Percentiles rank a stretch among this genome's conserved stretches.
These are phyloP conservation scores for Scaptomyza cyrtandrae DNA, from an alignment of 2,888 invertebrate species.

Conservation along the genomic window DNA sequence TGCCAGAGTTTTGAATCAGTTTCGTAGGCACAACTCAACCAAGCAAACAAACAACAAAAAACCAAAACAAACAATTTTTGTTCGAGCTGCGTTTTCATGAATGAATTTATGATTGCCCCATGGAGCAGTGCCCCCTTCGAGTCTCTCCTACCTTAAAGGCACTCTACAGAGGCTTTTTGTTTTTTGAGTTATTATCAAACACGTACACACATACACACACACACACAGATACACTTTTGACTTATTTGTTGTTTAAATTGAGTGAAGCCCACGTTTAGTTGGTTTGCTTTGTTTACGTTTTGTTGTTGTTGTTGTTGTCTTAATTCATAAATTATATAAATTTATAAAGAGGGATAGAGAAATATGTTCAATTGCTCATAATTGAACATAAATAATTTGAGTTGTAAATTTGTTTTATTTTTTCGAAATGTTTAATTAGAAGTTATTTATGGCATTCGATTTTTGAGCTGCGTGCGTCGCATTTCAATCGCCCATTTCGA, in stretches of 20 bases:
- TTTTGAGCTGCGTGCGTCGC: conserved; percentile 60
- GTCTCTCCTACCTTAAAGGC: not conserved
- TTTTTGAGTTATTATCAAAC: conserved; percentile 54
- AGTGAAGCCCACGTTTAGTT: conserved; percentile 25
- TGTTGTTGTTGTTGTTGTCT: conserved; percentile 19
- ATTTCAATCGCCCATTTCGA: conserved; percentile 33
- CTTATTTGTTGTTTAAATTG: conserved; percentile 50
- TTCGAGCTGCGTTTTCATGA: conserved; percentile 63
- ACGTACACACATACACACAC: conserved; percentile 29
- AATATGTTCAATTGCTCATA: conserved; percentile 72
- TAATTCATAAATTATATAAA: conserved; percentile 66
- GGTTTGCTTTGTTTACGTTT: not conserved
- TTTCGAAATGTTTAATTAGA: conserved; percentile 65
- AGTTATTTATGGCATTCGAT: conserved; percentile 73
- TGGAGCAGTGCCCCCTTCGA: conserved; percentile 4
- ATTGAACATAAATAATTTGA: conserved; percentile 68
- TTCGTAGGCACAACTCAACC: conserved; percentile 14
- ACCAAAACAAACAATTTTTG: conserved; percentile 21
- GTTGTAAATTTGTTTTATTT: conserved; percentile 58
- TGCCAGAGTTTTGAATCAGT: conserved; percentile 27
- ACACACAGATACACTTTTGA: conserved; percentile 16
- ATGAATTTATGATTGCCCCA: conserved; percentile 72
- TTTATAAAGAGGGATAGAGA: conserved; percentile 6
- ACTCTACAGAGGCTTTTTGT: conserved; percentile 25
- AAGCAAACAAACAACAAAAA: conserved; percentile 4